A percentile compares a stretch with the other conserved stretches of the same genome.
Evolutionary conservation across 2,888 invertebrate species (phyloP).

Genomic region (Mechanitis messenoides): DNA sequence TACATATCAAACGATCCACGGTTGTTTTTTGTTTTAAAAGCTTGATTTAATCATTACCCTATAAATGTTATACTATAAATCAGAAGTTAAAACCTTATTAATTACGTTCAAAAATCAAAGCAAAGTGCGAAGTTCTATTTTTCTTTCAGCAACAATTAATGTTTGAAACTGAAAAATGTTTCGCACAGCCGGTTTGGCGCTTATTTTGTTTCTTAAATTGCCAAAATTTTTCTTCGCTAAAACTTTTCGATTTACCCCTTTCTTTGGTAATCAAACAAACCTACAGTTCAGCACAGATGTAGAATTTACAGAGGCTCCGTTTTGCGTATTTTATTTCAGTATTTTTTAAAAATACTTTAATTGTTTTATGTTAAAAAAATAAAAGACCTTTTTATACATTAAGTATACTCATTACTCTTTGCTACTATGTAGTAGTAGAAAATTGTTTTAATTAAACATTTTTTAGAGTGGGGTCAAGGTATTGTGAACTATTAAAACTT

Average conservation of each 20-base stretch:
- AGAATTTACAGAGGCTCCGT: conserved; percentile 21
- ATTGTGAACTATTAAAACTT: no score
- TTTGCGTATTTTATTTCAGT: not conserved
- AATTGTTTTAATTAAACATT: no score
- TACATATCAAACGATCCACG: no score
- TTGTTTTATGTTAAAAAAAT: no score
- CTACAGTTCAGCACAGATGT: conserved; percentile 43
- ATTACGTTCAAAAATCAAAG: conserved; percentile 63
- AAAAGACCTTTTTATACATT: no score
- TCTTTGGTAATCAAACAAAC: conserved; percentile 65
- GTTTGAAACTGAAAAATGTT: conserved; percentile 74
- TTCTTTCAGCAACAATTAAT: conserved; percentile 71
- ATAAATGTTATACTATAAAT: not conserved
- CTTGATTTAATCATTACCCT: not conserved
- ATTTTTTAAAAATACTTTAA: no score
- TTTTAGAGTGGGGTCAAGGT: no score
- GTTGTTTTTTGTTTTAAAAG: not conserved
- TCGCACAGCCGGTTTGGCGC: conserved; percentile 50
- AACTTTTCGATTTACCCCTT: conserved; percentile 73
- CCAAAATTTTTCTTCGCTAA: conserved; percentile 66
- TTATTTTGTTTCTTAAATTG: conserved; percentile 70
- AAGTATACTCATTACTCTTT: no score
- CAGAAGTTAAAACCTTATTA: conserved; percentile 53
- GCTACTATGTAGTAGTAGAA: no score
- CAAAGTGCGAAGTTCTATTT: conserved; percentile 70